Base-by-base conservation (phyloP, 2,888 invertebrate genomes). In the Drosophila mayaguana region DNA sequence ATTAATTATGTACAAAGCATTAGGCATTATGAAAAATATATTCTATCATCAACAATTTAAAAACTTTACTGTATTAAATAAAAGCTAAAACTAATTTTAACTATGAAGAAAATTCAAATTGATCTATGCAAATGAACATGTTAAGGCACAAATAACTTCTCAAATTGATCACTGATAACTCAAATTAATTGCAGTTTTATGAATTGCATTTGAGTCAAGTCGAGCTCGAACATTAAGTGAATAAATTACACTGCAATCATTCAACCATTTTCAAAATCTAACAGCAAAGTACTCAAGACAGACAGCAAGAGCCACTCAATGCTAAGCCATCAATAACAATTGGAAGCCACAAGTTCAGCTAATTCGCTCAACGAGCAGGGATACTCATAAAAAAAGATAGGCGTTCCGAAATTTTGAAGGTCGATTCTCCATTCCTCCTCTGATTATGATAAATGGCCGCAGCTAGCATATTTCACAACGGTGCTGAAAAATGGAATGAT, bases 361-460 rank as follows among this genome's bases (percentile, higher is more conserved):
- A 57, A 75, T 64, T 78, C 56, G 36, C 50, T 16, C 40, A 56
- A 60, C 25, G 42, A 43, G 50, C 36, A 48, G 57, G 51, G 61
- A 34, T 46, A 59, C 45, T 63, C 61, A 50, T 45, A 57, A 36
- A 36, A 14, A 36, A 14, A 5, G 45, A 54, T 25, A 40, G 63
- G 63, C 45, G 60, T 42, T 45, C 46, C 3, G 42, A 66, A 50
- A 61, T 72, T 81, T 71, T 74, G 60, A 88, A 82, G 83, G 85
- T 84, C 75, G 62, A 48, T 18, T 20, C 28, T 6, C 38, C 12
- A n/a, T 11, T 14, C 12, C 18, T 57, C 11, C 40, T 72, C 72
- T 82, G 80, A 84, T 89, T 87, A 84, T 89, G 84, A 86, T 84
- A 80, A 89, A 89, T 89, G 68, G 69, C 53, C 63, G 68, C 63